These are phyloP conservation scores for Cydia amplana DNA, from an alignment of 1,140 invertebrate species.

Conservation along the genomic window DNA sequence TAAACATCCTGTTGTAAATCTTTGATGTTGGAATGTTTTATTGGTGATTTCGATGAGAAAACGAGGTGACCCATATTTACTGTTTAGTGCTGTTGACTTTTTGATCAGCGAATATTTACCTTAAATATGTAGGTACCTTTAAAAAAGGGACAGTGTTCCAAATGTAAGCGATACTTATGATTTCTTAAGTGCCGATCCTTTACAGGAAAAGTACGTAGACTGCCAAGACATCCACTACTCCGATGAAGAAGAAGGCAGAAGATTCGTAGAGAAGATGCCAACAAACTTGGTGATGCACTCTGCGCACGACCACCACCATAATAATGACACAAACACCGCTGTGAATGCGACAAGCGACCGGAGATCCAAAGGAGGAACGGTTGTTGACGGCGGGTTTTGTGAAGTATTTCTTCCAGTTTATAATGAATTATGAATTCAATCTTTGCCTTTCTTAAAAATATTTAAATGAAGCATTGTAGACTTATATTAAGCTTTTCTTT, in stretches of 20 bases:
- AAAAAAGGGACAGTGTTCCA: too few relatives aligned
- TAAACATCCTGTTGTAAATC: too few relatives aligned
- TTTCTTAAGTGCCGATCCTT: neutral
- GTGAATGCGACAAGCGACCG: constrained; percentile 29
- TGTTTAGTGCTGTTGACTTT: too few relatives aligned
- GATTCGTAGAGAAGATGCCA: constrained; percentile 39
- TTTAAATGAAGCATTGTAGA: too few relatives aligned
- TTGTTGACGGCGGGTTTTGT: constrained; percentile 61
- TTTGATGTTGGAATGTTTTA: too few relatives aligned
- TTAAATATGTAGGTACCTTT: too few relatives aligned
- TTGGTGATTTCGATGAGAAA: too few relatives aligned
- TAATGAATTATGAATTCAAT: neutral
- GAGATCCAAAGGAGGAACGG: neutral
- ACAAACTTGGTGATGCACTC: constrained; percentile 62
- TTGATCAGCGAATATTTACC: too few relatives aligned
- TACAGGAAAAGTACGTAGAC: constrained; percentile 68
- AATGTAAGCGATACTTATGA: neutral
- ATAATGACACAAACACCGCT: constrained; percentile 3
- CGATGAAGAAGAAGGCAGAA: constrained; percentile 55
- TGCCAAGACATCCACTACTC: constrained; percentile 66
- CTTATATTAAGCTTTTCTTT: too few relatives aligned
- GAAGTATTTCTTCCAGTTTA: constrained; percentile 52
- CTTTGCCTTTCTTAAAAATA: too few relatives aligned
- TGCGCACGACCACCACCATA: constrained; percentile 50
- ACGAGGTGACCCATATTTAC: too few relatives aligned